These are phyloP conservation scores for Lepidothrix coronata DNA, from an alignment of 2,113 vertebrate species.

Conservation along the genomic window DNA sequence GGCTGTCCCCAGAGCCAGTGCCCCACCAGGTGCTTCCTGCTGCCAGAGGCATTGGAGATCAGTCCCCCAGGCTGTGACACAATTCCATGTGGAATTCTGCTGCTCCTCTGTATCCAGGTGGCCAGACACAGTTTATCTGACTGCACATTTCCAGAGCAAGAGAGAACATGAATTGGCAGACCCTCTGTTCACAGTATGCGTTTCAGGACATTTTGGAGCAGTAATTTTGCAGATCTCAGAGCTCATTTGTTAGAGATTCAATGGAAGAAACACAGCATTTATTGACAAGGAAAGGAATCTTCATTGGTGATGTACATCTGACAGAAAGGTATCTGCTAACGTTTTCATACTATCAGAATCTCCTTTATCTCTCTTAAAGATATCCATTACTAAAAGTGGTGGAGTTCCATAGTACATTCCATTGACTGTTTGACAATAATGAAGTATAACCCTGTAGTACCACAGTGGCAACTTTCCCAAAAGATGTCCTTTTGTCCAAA, in stretches of 20 bases:
- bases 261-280: not conserved
- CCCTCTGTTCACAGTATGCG: not conserved
- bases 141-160: not conserved
- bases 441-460: not conserved
- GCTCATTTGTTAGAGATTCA: not conserved
- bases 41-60: not conserved
- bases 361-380: not conserved
- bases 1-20: not conserved
- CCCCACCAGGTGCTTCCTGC: accelerated
- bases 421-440: not conserved
- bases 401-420: not conserved
- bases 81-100: not conserved
- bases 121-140: not conserved
- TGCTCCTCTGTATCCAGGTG: accelerated
- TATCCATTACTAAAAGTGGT: not conserved
- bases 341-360: not conserved
- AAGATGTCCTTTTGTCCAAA: not conserved
- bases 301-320: not conserved
- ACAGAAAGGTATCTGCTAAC: not conserved
- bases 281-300: not conserved
- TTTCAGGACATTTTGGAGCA: not conserved
- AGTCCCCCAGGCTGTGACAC: not conserved
- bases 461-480: not conserved
- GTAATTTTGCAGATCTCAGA: not conserved
- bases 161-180: not conserved